Evolutionary conservation across 1,140 invertebrate genomes (phyloP).

Genomic region (Saccostrea cuccullata): DNA sequence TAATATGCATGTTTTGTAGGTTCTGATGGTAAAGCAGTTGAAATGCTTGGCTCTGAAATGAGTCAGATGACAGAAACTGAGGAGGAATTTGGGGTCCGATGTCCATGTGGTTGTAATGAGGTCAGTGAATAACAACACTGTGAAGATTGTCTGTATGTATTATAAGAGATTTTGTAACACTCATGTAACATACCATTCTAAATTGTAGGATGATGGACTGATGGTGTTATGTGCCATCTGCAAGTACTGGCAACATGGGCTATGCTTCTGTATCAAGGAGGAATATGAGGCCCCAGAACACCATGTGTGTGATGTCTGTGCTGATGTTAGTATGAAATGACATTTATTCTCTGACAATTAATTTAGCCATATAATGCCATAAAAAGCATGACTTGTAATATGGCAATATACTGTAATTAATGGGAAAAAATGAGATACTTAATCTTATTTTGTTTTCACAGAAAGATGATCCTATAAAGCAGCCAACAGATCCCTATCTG

Average conservation of each 20-base stretch:
- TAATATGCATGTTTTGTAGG: conserved; percentile 25
- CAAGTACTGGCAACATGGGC: conserved; percentile 77
- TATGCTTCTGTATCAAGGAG: conserved; percentile 73
- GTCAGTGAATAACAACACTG: conserved; percentile 53
- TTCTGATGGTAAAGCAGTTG: conserved; percentile 54
- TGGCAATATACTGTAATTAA: neutral
- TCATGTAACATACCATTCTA: neutral
- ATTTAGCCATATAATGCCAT: neutral
- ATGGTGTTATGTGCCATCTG: conserved; percentile 77
- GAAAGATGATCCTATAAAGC: conserved; percentile 34
- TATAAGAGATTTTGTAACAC: neutral
- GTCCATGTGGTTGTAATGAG: conserved; percentile 77
- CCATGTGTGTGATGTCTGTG: conserved; percentile 77
- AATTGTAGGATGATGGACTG: conserved; percentile 76
- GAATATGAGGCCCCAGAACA: conserved; percentile 71
- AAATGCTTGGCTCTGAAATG: conserved; percentile 55
- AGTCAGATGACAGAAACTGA: conserved; percentile 57
- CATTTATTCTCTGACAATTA: too few relatives aligned
- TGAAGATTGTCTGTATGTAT: neutral
- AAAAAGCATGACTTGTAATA: too few relatives aligned
- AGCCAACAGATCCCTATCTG: conserved; percentile 73
- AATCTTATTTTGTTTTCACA: neutral
- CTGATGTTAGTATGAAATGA: conserved; percentile 65
- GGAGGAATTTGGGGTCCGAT: conserved; percentile 71
- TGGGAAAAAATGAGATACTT: neutral